These are phyloP conservation scores for Osedax frankpressi DNA, from an alignment of 2,888 invertebrate species.

Conservation along the genomic window DNA sequence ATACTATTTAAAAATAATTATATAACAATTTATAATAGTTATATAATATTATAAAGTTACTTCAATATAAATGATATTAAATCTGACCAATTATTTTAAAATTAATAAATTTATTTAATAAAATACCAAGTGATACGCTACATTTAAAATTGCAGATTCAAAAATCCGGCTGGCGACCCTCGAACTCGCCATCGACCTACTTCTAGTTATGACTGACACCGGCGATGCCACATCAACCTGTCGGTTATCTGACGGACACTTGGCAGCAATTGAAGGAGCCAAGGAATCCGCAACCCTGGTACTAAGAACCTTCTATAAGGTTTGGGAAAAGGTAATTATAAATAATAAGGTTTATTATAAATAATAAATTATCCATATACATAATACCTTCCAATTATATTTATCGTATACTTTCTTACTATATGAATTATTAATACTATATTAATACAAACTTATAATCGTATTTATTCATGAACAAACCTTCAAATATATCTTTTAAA, in stretches of 20 bases:
- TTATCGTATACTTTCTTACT: too few species aligned
- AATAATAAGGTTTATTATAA: too few species aligned
- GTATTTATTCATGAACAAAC: too few species aligned
- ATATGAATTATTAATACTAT: too few species aligned
- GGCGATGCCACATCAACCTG: slow-evolving; percentile 57
- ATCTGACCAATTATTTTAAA: neutral
- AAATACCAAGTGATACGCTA: too few species aligned
- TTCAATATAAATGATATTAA: neutral
- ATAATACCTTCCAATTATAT: too few species aligned
- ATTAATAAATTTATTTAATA: neutral
- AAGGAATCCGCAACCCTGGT: slow-evolving; percentile 69
- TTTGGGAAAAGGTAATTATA: slow-evolving; percentile 41
- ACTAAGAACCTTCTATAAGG: slow-evolving; percentile 79
- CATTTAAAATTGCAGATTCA: slow-evolving; percentile 52
- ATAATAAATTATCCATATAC: too few species aligned
- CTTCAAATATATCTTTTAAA: too few species aligned
- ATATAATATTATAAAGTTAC: neutral
- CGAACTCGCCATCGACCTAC: slow-evolving; percentile 69
- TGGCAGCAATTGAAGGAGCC: slow-evolving; percentile 59
- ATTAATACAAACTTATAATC: too few species aligned
- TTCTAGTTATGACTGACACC: slow-evolving; percentile 39
- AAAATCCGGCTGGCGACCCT: slow-evolving; percentile 80
- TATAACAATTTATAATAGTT: too few species aligned
- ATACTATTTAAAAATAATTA: too few species aligned
- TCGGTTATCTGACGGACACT: slow-evolving; percentile 56